Percentiles rank a stretch among this genome's conserved stretches.
These are phyloP conservation scores for Hypercompe scribonia DNA, from an alignment of 2,888 invertebrate genomes.

Conservation along the genomic window DNA sequence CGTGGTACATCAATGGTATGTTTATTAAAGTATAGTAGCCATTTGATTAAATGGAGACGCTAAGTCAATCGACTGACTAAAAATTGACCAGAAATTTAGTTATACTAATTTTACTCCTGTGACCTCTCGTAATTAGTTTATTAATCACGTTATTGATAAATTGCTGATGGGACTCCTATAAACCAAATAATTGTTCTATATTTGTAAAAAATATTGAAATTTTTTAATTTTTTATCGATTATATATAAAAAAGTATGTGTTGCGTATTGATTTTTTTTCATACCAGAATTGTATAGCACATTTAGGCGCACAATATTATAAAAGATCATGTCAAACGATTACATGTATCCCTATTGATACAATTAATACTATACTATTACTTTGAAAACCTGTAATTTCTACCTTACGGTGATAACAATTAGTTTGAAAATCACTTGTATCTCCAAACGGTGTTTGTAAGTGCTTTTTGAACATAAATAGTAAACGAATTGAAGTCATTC, in stretches of 20 bases:
- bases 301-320: slow-evolving; percentile 72
- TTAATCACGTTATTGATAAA: too few relatives aligned
- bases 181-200: too few relatives aligned
- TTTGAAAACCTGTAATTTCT: slow-evolving; percentile 21
- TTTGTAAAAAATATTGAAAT: too few relatives aligned
- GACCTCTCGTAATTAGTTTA: too few relatives aligned
- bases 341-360: slow-evolving; percentile 71
- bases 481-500: slow-evolving; percentile 71
- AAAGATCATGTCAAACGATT: slow-evolving; percentile 80
- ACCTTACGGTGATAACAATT: fast-evolving
- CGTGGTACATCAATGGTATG: too few relatives aligned
- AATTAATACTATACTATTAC: slow-evolving; percentile 57
- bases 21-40: too few relatives aligned
- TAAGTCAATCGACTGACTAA: too few relatives aligned
- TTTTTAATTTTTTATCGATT: neutral
- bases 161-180: too few relatives aligned
- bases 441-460: neutral
- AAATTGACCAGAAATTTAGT: too few relatives aligned
- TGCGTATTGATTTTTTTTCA: neutral
- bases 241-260: neutral
- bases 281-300: slow-evolving; percentile 47
- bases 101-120: too few relatives aligned
- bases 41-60: too few relatives aligned
- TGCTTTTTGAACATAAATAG: slow-evolving; percentile 54
- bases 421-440: neutral